phyloP scores from a whole-genome alignment of 2,888 invertebrate genomes.

The Nemurella pictetii region DNA sequence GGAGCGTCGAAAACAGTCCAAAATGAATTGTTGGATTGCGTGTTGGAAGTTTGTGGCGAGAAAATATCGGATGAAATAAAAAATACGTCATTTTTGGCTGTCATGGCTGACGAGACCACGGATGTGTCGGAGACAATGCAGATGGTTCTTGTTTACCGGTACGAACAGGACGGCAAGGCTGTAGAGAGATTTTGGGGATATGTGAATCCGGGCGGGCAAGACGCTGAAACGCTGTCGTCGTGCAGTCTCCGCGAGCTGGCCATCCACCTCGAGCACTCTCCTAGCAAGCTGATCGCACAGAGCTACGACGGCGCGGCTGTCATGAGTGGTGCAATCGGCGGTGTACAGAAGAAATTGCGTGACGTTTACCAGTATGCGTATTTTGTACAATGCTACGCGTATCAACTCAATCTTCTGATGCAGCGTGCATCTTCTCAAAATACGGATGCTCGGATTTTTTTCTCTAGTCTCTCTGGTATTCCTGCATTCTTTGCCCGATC shows the following conservation, averaged over 20 bases:
- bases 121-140: constrained; percentile 45
- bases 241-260: constrained; percentile 40
- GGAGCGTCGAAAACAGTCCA: constrained; percentile 46
- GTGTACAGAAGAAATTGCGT: constrained; percentile 45
- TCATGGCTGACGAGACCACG: constrained; percentile 48
- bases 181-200: constrained; percentile 46
- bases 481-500: constrained; percentile 47
- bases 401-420: constrained; percentile 44
- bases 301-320: constrained; percentile 47
- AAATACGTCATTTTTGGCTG: constrained; percentile 42
- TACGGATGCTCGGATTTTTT: constrained; percentile 46
- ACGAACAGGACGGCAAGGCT: constrained; percentile 44
- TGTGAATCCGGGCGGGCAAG: constrained; percentile 42
- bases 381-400: constrained; percentile 45
- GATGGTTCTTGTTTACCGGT: constrained; percentile 46
- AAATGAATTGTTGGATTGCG: constrained; percentile 47
- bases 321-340: too few species aligned
- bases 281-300: constrained; percentile 46
- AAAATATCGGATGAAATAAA: constrained; percentile 45
- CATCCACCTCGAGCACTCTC: constrained; percentile 24
- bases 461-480: constrained; percentile 44
- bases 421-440: constrained; percentile 44
- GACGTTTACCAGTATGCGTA: constrained; percentile 42
- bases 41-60: constrained; percentile 46
- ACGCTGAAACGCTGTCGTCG: constrained; percentile 39